phyloP scores from a whole-genome alignment of 2,113 vertebrate genomes.

The Equus quagga region DNA sequence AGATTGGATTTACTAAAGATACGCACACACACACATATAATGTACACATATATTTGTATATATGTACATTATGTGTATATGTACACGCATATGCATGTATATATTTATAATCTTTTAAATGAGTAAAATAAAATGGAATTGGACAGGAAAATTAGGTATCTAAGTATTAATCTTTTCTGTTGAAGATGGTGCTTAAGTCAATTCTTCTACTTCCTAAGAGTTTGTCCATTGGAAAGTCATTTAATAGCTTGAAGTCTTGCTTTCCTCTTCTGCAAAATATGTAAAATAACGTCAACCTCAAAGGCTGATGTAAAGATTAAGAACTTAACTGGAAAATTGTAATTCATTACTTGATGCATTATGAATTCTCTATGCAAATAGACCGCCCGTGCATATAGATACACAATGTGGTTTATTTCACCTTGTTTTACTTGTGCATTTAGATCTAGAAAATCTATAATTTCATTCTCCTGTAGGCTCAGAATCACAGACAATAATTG shows the following conservation, averaged over 20 bases:
- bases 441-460: neutral
- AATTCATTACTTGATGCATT: neutral
- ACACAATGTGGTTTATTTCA: too few species aligned
- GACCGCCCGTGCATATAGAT: neutral
- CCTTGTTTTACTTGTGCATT: neutral
- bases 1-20: neutral
- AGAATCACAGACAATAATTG: neutral
- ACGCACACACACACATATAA: neutral
- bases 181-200: neutral
- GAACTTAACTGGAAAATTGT: neutral
- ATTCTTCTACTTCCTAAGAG: neutral
- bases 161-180: neutral
- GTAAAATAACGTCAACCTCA: neutral
- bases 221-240: neutral
- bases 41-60: neutral
- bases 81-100: neutral
- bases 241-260: neutral
- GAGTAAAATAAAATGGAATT: neutral
- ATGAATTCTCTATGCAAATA: neutral
- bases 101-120: neutral
- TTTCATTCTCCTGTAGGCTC: neutral
- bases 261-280: neutral
- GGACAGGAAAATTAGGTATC: neutral
- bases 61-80: neutral
- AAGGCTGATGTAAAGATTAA: neutral